Evolutionary conservation across 1,140 invertebrate species (phyloP), one percentile per base, ranked within the genome.

Genomic region (Nixonia krombeini): DNA sequence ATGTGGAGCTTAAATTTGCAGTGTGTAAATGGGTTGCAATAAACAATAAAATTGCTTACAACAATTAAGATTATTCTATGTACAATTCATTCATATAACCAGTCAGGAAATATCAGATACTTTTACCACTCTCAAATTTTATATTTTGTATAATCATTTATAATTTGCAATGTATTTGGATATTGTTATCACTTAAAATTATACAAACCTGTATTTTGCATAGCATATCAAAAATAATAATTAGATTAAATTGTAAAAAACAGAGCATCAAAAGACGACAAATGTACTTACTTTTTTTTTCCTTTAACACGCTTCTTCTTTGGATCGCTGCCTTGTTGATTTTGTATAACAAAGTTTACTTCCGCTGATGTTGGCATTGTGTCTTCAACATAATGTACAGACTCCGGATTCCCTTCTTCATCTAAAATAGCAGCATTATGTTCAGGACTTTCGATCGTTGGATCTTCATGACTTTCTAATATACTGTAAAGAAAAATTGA

Each of bases 231-330:
- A 42, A 21, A 21, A 6, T 21, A 2, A 21, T 21, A 21, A 21
- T 21, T 3, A 21, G 6, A 6, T 21, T 21, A 3, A 21, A 21
- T 6, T 21, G 21, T 3, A 21, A 21, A 21, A 21, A 21, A 6
- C 21, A 21, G 6, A 21, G 6, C 21, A 21, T 2, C 21, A 21
- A 3, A 6, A 21, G 2, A 21, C 6, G 2, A 6, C 6, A 25
- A 50, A 29, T 35, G 10, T 9, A 76, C 77, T 75, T 75, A 83
- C 81, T 81, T 83, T 46, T 83, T 82, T 53, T 80, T 82, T 21
- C 66, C 72, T 50, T 83, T 81, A 1, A 35, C 15, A 18, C 68
- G 70, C 66, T 76, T 81, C 21, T 75, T 82, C 41, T 67, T 72
- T 2, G 40, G 0, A 15, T 63, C 56, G 0, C 15, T 15, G 15